Base-by-base conservation (phyloP, 2,797 vertebrate genomes). In the Phoeniculus purpureus region DNA sequence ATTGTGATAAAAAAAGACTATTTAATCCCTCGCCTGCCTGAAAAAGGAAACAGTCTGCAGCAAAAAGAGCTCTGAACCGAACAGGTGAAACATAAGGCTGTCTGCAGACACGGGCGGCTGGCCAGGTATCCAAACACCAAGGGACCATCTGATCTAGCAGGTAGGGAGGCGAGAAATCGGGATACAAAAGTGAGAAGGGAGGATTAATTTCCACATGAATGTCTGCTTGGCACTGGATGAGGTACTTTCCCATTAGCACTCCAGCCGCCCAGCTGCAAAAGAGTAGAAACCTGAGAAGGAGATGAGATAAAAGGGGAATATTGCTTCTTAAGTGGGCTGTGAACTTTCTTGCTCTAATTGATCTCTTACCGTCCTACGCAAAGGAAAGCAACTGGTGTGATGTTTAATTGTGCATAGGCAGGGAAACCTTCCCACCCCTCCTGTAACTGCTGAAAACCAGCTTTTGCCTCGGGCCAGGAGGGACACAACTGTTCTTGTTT, bases 321-420 rank as follows among this genome's bases (percentile, higher is more conserved):
- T 93, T 96, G 89, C 93, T 94, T 92, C 88, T 95, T 96, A 92
- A 96, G 94, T 93, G 93, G 87, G 67, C 73, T 96, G 79, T 96
- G 95, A 96, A 95, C 94, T 94, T 94, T 90, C 87, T 93, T 83
- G 74, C 83, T 95, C 82, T 94, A 95, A 96, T 94, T 94, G 95
- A 94, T 96, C 93, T 94, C 87, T 96, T 85, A 93, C 74, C 95
- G 85, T 74, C 92, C 96, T 78, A 92, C 81, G 15, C 91, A 92
- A 87, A 94, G 81, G 71, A 94, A 96, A 90, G 90, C 91, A 94
- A 87, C 89, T 83, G 90, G 85, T 78, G 90, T 7, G 85, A 90
- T 92, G 21, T 15, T 87, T 94, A 90, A 40, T 31, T 6, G 34
- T 4, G 9, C 7, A 1, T 29, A 79, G 22, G 27, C n/a, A 80